Base-by-base conservation (phyloP, 2,113 vertebrate genomes). In the Myotis davidii region DNA sequence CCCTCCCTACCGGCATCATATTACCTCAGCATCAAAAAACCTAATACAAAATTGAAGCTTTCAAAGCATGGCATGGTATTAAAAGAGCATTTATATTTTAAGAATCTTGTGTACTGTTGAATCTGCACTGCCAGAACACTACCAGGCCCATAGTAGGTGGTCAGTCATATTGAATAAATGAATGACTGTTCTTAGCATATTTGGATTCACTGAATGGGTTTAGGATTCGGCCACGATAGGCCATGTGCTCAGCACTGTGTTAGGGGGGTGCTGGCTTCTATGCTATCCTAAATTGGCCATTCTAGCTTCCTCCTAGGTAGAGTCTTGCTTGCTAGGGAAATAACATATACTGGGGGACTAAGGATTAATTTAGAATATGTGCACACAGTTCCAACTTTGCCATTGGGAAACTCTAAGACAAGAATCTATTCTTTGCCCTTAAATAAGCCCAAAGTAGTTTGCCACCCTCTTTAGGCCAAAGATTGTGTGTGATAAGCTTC, bases 21-120 rank as follows among this genome's bases (percentile, higher is more conserved):
- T 98, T 98, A 97, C 98, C 88, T 77, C 88, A 14, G 42, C 88
- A 96, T 97, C 90, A 79, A 78, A 96, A 97, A 37, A 0, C 81
- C 67, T 94, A 83, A 90, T 96, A 96, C 97, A 94, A 27, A 83
- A 87, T 23, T 10, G 74, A 96, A 95, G 74, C 96, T 96, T 81
- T 5, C 9, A 97, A 93, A 90, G n/a, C 32, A 87, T 9, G 29
- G 52, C 88, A 94, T 67, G 69, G 70, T 42, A 89, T 79, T 95
- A 95, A 37, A 97, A 98, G 88, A 85, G 84, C 65, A 56, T 61
- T 88, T 79, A 9, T 85, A 69, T 78, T 95, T 89, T 86, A 34
- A 92, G 50, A 83, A 14, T 48, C 25, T 39, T 90, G 56, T 34
- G 94, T 9, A 42, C 27, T 72, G 54, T 20, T 85, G n/a, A 59